Base-by-base conservation (phyloP, 2,888 invertebrate genomes). In the Neuroscelio doddi region DNA sequence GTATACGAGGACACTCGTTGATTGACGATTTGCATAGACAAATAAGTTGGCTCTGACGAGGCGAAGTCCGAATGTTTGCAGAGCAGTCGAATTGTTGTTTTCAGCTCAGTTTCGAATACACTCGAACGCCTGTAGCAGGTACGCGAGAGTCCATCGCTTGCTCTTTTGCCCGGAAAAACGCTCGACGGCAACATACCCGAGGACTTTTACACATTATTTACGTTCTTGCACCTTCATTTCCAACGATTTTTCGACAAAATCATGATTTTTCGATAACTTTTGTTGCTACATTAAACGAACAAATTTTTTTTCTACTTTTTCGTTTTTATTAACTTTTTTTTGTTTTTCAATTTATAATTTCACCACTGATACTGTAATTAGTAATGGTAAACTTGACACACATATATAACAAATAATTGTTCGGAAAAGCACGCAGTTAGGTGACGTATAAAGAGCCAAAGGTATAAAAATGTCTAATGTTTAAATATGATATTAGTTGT, bases 11-110 rank as follows among this genome's bases (percentile, higher is more conserved):
- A 47, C 55, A 57, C 16, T 68, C 75, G 78, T 80, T 80, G 81
- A 83, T 82, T 77, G 78, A 76, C 77, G 76, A 82, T 83, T 83
- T 83, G 81, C 83, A 83, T 83, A 83, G 77, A 77, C 79, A 83
- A 83, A 83, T 83, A 82, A 79, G 82, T 78, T 72, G 68, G 69
- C 74, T 71, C 75, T 74, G 79, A 80, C 76, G 80, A 79, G 72
- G 73, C 72, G 69, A 65, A 49, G 64, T 66, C 67, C 56, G 66
- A 52, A 64, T 78, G 68, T 74, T 74, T 74, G 69, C 67, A 55
- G 50, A 74, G 68, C 70, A 68, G 71, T 72, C 64, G 69, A 72
- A 72, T 73, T 76, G 78, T 78, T 79, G 78, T 77, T 77, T 77
- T 74, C 74, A 58, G 56, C 71, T 66, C 70, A 68, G 65, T 71